Conservation (phyloP, 2,113 vertebrate species). For the Cnemophilus loriae region DNA sequence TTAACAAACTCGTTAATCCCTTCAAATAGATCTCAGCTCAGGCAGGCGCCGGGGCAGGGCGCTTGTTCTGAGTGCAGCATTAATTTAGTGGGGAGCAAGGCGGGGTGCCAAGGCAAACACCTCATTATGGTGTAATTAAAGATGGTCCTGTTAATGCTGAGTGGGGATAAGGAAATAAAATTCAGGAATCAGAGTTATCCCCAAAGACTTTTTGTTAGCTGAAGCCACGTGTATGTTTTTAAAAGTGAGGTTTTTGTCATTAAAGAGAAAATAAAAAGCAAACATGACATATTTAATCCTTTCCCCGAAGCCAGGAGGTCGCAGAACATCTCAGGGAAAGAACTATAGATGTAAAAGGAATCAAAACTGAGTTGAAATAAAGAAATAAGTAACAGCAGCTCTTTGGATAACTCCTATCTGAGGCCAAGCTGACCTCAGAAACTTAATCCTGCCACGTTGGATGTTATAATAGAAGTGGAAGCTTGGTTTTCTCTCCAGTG, state of each 20-base stretch:
- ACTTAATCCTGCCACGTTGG: not conserved
- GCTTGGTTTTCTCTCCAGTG: fast-evolving
- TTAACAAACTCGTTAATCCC: slow-evolving; percentile 29
- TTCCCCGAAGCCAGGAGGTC: not conserved
- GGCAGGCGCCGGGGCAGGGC: fast-evolving
- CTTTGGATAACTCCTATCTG: not conserved
- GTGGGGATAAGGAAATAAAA: not conserved
- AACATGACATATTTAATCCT: not conserved
- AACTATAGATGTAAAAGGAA: not conserved
- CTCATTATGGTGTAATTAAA: not conserved
- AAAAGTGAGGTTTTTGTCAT: not conserved
- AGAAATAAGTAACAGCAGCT: not conserved
- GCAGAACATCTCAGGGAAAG: not conserved
- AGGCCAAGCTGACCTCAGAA: not conserved
- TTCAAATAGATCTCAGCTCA: slow-evolving; percentile 4
- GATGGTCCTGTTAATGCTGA: not conserved
- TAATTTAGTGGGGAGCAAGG: not conserved
- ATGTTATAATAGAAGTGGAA: not conserved
- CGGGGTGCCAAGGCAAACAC: slow-evolving; percentile 4
- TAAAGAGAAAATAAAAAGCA: not conserved
- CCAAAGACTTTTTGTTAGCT: not conserved
- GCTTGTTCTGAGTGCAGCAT: not conserved
- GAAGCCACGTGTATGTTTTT: not conserved
- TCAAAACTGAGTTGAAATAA: not conserved
- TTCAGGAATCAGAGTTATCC: not conserved